Evolutionary conservation across 2,797 vertebrate species (phyloP), one percentile per base, ranked within the genome.

Genomic region (Philypnodon macrostomus): DNA sequence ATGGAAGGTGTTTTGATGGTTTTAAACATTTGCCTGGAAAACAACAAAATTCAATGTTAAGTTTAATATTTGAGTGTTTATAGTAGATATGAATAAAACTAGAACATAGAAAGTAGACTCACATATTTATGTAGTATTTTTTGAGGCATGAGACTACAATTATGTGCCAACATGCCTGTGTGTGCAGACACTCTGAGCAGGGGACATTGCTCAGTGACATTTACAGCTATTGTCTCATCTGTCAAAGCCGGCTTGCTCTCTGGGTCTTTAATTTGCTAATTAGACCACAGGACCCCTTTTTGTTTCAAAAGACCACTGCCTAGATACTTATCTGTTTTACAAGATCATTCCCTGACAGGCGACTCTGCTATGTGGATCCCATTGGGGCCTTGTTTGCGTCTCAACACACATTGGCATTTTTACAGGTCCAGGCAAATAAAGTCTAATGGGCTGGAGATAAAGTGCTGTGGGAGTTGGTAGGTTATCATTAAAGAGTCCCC

Each of bases 251-350:
- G 9, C 35, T 53, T n/a, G 13, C 51, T 68, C 60, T 62, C 24
- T 1, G 50, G 41, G 8, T 64, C 70, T 63, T 72, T 74, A 55
- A 68, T 74, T 57, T 47, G 67, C 49, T 70, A 61, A 70, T 72
- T 44, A 61, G 40, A 45, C 21, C 4, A 2, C 21, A 10, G 29
- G 59, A 23, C 32, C 21, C 23, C 45, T 8, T 48, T 47, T 64
- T 47, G 49, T 41, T 57, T 33, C 11, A 15, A 31, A 35, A 53
- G 47, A 50, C 51, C 44, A 11, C 45, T 21, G 30, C 66, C 29
- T 8, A 47, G 74, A 75, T 67, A 4, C 37, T 29, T 41, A 61
- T 69, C 71, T 36, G 50, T 30, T 63, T 38, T 38, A 63, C 57
- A 19, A 52, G 48, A 48, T 51, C 1, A 29, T 23, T 53, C 66